Base-by-base conservation (phyloP, 2,113 vertebrate genomes). In the Prolemur simus region DNA sequence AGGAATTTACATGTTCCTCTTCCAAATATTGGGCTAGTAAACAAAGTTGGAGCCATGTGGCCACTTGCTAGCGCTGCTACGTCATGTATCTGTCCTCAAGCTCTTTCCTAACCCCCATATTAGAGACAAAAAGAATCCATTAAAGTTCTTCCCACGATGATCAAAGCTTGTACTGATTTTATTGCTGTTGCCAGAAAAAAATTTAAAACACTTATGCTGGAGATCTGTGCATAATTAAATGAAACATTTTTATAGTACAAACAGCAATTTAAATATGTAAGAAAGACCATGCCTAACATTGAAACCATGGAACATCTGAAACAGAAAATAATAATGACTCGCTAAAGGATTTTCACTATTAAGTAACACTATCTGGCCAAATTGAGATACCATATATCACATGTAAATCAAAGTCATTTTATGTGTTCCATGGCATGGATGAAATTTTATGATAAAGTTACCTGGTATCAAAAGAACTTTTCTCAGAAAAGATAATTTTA, bases 91-190 rank as follows among this genome's bases (percentile, higher is more conserved):
- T 66, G 1, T 87, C 93, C 29, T 10, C 39, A 60, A 86, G 78
- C 95, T 97, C 60, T 69, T 80, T 71, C 69, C 92, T 91, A 96
- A 95, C 83, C 78, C 49, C 78, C 56, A 84, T 45, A 89, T 66
- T 20, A 95, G 11, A 95, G 49, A 45, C 63, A 87, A 39, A 52
- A 81, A 60, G 39, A 86, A 17, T 91, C 69, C 80, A 95, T 47
- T 96, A 89, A 97, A 96, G 52, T 81, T 91, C 45, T 97, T 97
- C 96, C 91, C 97, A 96, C 5, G 12, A 47, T 42, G 93, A 97
- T 95, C 95, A 96, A 97, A 96, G 96, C 63, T 73, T 54, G 14
- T 6, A 64, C n/a, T 47, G 78, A 93, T 76, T 95, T 97, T 92
- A 96, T 54, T 95, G 83, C 76, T 90, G 78, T 49, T 87, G 73